Conservation (phyloP, 2,888 invertebrate genomes). For the Coecobrya sp. region DNA sequence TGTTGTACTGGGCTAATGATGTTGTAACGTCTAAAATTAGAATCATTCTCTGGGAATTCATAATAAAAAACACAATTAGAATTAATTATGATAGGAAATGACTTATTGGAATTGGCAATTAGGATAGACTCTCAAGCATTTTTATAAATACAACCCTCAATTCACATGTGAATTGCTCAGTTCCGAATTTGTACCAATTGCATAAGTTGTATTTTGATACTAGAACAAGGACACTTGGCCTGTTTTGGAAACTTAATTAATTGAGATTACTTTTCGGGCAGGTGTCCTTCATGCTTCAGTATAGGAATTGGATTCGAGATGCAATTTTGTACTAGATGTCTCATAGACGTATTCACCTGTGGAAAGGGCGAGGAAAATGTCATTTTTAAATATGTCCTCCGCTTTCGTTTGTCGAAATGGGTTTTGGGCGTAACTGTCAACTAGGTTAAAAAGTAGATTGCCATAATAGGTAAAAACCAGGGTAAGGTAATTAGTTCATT, state of each 20-base stretch:
- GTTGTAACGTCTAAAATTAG: background rate
- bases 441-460: conserved; percentile 3
- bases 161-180: background rate
- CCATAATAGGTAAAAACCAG: conserved; percentile 34
- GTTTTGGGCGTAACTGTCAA: conserved; percentile 47
- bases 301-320: no score
- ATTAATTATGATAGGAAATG: no score
- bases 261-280: background rate
- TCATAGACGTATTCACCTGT: no score
- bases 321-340: no score
- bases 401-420: background rate
- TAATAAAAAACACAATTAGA: background rate
- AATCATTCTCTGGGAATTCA: background rate
- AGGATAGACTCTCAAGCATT: no score
- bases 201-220: background rate
- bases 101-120: no score
- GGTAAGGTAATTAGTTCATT: conserved; percentile 67
- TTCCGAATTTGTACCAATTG: background rate
- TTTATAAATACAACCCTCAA: no score
- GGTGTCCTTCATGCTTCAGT: background rate
- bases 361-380: background rate
- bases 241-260: background rate
- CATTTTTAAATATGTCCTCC: background rate
- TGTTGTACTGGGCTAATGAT: background rate
- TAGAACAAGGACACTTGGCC: background rate